These are phyloP conservation scores for Latheticus oryzae DNA, from an alignment of 2,888 invertebrate genomes.

Conservation along the genomic window DNA sequence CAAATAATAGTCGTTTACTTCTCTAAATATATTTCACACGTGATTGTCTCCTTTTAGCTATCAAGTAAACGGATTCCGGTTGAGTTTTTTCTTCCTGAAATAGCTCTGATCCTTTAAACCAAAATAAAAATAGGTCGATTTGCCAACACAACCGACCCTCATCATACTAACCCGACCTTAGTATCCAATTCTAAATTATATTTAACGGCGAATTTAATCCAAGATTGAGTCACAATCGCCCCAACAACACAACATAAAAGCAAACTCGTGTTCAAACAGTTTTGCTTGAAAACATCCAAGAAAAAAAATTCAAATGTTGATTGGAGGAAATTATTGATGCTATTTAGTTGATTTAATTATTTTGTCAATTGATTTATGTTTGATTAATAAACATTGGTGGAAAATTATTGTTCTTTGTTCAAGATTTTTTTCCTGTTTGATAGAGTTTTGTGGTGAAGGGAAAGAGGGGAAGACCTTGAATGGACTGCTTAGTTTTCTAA, in stretches of 20 bases:
- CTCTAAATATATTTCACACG: no score
- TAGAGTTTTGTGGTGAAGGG: constrained; percentile 5
- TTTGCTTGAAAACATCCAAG: constrained; percentile 21
- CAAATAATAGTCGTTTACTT: no score
- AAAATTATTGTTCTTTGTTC: constrained; percentile 39
- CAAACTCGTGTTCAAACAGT: constrained; percentile 27
- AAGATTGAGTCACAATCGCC: constrained; percentile 23
- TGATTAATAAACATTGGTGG: constrained; percentile 25
- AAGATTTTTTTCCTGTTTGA: constrained; percentile 20
- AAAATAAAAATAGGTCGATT: constrained; percentile 2
- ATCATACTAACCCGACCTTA: neutral
- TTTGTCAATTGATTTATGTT: no score
- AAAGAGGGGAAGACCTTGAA: constrained; percentile 51
- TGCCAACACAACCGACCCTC: constrained; percentile 3
- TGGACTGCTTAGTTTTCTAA: constrained; percentile 49
- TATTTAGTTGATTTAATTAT: no score
- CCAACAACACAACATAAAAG: constrained; percentile 29
- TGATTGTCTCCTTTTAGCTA: no score
- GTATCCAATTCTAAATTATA: constrained; percentile 5
- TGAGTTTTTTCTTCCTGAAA: no score
- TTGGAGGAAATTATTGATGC: neutral
- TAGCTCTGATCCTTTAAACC: no score
- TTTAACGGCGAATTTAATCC: constrained; percentile 27
- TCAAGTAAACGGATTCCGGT: no score
- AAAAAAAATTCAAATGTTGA: constrained; percentile 8